These are phyloP conservation scores for Empidonax traillii DNA, from an alignment of 2,113 vertebrate species.

Conservation along the genomic window DNA sequence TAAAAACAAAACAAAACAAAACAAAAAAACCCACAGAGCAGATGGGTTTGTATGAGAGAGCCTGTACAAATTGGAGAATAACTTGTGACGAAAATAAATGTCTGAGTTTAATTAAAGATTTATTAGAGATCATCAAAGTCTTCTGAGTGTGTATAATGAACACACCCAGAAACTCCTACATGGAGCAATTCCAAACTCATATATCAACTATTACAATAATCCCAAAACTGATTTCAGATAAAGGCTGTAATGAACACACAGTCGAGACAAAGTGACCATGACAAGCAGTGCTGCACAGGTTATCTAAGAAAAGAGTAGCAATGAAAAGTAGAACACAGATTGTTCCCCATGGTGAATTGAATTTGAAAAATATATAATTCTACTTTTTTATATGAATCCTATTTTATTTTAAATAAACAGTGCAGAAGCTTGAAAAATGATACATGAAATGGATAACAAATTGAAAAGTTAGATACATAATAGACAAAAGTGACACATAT, in stretches of 20 bases:
- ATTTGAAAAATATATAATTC: not conserved
- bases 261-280: not conserved
- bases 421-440: not conserved
- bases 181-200: not conserved
- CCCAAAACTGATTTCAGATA: not conserved
- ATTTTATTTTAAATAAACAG: not conserved
- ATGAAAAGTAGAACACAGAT: not conserved
- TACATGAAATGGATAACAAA: not conserved
- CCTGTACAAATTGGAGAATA: not conserved
- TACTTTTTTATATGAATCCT: not conserved
- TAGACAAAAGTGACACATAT: not conserved
- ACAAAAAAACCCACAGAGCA: not conserved
- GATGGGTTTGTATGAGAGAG: not conserved
- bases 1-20: not conserved
- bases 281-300: not conserved
- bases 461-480: accelerated
- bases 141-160: not conserved
- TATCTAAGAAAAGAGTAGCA: not conserved
- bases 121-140: not conserved
- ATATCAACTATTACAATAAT: not conserved
- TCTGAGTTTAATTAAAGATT: not conserved
- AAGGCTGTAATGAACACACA: not conserved
- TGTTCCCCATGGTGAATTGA: not conserved
- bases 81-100: not conserved
- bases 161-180: not conserved